Evolutionary conservation across 2,797 vertebrate species (phyloP), one percentile per base, ranked within the genome.

Genomic region (Austrolebias charrua): DNA sequence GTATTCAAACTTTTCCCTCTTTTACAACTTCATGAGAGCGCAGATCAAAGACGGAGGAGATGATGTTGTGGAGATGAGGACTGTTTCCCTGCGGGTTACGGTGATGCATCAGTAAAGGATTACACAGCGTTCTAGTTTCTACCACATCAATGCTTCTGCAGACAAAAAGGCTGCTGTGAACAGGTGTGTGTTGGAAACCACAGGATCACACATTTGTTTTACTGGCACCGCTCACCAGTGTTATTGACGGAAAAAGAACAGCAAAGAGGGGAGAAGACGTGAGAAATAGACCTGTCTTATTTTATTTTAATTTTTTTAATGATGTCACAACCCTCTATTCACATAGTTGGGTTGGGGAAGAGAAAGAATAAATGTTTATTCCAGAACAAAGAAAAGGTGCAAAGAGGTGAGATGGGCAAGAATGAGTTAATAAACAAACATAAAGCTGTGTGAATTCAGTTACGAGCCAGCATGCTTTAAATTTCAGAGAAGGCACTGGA

Each of bases 21-120:
- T 29, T 50, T 73, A 14, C 42, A 58, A 61, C 60, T 75, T 50
- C 51, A 29, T 73, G 50, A 61, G 47, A 61, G 18, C 73, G 38
- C 16, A 70, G 63, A 81, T 73, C 71, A 79, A 76, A 76, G 60
- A 78, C 64, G 55, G 60, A 65, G 42, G 54, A 71, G 63, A 51
- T 56, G 42, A 64, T 66, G 60, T 55, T n/a, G 54, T 44, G n/a
- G 55, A 64, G 49, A 73, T 29, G 50, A 52, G 31, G 47, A 52
- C 44, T 3, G 18, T 50, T 73, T 80, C 64, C 69, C 65, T 69
- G 51, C 68, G 73, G 63, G 71, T 69, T 67, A 62, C 15, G 48
- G 38, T 50, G 74, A 57, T 20, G 31, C 59, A 63, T 66, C 43
- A 65, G 48, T 54, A 33, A 62, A 45, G 19, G 2, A 52, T 19